Base-by-base conservation (phyloP, 2,888 invertebrate species). In the Craniophora ligustri region DNA sequence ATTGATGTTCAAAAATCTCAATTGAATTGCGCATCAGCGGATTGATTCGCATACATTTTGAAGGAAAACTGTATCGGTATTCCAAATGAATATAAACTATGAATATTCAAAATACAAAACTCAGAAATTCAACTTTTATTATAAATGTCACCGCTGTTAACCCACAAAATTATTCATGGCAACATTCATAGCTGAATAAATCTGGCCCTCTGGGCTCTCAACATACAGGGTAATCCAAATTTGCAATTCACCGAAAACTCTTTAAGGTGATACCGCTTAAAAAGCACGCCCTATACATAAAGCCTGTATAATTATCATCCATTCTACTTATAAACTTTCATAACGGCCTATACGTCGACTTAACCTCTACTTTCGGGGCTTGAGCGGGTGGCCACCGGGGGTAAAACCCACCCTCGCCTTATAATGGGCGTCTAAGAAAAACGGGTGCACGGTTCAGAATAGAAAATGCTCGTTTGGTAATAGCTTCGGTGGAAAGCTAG, bases 311-410 rank as follows among this genome's bases (percentile, higher is more conserved):
- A 93, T 93, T 93, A 93, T 91, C 92, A 92, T 93, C 92, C 89
- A 87, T 92, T 92, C 87, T 89, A 91, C 93, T 93, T 93, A 92
- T 92, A 93, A 92, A 93, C 89, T 93, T 92, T 92, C 89, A 89
- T 90, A 93, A 93, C 88, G 92, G 91, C 90, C 92, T 91, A 93
- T 93, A 93, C 91, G 92, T 93, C 92, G 93, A 87, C 89, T 91
- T 89, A 92, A 90, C 89, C 91, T 89, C 89, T 87, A 89, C 91
- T 91, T 91, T 91, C 77, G 88, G 90, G 85, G 81, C 71, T 73
- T 61, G 60, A 47, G 65, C 57, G 59, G 62, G 63, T 59, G 40
- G 40, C 67, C 73, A 72, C 75, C 66, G 49, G 58, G 79, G 82
- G 79, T 78, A 67, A 75, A 77, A 77, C 76, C 75, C 79, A 75